phyloP scores from a whole-genome alignment of 2,797 vertebrate species.

The Merluccius polli region DNA sequence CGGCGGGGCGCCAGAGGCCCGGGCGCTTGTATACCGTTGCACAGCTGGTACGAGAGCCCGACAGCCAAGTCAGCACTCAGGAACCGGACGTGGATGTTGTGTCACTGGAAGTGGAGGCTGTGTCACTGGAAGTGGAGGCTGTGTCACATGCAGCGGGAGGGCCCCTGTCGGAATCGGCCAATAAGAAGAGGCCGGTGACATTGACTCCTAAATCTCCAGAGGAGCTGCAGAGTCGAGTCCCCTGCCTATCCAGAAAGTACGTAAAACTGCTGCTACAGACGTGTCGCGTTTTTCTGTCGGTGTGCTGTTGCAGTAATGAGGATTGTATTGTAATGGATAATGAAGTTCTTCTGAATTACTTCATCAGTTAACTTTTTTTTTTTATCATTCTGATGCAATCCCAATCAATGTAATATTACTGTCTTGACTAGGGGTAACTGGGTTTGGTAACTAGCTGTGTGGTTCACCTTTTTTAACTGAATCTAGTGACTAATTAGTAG shows the following conservation, averaged over 20 bases:
- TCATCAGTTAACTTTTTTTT: not conserved
- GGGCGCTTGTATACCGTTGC: conserved; percentile 47
- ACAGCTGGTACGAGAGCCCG: conserved; percentile 62
- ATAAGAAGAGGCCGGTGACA: not conserved
- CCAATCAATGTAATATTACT: too few relatives aligned
- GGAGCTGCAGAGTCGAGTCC: conserved; percentile 1
- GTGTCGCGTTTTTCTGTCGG: not conserved
- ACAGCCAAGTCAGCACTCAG: conserved; percentile 55
- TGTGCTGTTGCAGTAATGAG: not conserved
- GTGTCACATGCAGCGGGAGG: not conserved
- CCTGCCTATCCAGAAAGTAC: conserved; percentile 15
- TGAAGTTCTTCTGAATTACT: not conserved
- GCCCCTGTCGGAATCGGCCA: conserved; percentile 4
- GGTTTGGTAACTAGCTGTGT: too few relatives aligned
- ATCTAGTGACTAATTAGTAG: too few relatives aligned
- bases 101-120: not conserved
- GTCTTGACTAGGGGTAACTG: too few relatives aligned
- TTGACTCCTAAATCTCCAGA: not conserved
- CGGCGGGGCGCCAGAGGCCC: not conserved
- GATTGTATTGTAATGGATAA: not conserved
- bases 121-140: conserved; percentile 4
- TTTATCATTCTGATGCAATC: too few relatives aligned
- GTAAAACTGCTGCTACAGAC: not conserved
- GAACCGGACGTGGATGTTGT: conserved; percentile 19
- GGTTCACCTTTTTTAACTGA: not conserved